A percentile compares a stretch with the other conserved stretches of the same genome.
Conservation (phyloP, 1,140 invertebrate species). For the Uloborus diversus region DNA sequence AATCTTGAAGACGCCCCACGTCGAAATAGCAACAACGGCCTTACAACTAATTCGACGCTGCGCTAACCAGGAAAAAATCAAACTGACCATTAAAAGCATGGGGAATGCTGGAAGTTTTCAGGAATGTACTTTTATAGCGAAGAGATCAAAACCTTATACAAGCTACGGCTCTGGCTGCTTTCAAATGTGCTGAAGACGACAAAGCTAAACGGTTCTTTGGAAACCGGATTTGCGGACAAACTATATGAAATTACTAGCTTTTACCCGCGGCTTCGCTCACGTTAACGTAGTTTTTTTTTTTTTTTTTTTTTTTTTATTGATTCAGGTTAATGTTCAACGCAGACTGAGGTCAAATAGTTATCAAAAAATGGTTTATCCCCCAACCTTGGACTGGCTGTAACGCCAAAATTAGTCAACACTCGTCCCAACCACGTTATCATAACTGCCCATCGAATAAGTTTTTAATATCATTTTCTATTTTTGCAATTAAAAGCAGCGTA, state of each 20-base stretch:
- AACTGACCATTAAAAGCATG: neutral
- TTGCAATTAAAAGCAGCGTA: no score
- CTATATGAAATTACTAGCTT: conserved; percentile 33
- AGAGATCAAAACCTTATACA: conserved; percentile 30
- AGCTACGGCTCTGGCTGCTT: conserved; percentile 30
- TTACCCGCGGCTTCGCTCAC: no score
- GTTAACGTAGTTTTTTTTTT: no score
- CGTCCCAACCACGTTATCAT: no score
- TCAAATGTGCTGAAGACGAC: conserved; percentile 5
- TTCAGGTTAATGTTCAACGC: no score
- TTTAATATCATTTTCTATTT: no score
- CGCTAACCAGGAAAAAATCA: neutral
- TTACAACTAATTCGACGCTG: conserved; percentile 20
- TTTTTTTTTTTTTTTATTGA: no score
- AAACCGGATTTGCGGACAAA: conserved; percentile 33
- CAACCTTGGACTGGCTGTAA: no score
- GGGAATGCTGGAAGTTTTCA: conserved; percentile 26
- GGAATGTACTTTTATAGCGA: conserved; percentile 20
- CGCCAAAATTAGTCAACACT: no score
- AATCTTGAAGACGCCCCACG: conserved; percentile 27
- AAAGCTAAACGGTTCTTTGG: conserved; percentile 17
- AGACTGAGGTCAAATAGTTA: no score
- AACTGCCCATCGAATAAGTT: no score
- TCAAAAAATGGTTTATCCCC: no score
- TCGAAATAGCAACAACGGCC: neutral